These are phyloP conservation scores for Otus sunia DNA, from an alignment of 2,113 vertebrate species.

Conservation along the genomic window DNA sequence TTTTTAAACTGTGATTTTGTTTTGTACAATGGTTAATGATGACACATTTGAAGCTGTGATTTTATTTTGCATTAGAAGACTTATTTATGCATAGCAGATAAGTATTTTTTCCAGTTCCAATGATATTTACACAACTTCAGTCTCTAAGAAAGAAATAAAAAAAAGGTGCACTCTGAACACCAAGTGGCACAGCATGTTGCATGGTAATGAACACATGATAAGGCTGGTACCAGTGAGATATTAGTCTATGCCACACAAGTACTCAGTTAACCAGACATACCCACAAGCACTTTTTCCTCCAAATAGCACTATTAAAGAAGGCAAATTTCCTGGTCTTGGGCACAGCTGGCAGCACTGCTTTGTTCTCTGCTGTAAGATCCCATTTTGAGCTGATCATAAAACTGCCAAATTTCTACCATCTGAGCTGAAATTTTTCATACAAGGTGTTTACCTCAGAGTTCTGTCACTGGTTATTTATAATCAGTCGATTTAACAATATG, in stretches of 20 bases:
- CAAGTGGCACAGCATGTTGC: rapidly evolving
- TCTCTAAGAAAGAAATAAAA: neutral
- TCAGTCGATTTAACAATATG: neutral
- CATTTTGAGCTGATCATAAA: neutral
- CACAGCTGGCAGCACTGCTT: neutral
- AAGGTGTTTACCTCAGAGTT: neutral
- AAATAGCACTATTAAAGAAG: neutral
- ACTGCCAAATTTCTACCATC: neutral
- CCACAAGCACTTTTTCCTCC: neutral
- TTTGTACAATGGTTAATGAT: neutral
- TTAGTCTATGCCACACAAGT: neutral
- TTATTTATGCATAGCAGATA: neutral
- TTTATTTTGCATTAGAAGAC: neutral
- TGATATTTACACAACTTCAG: neutral
- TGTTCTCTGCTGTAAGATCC: neutral
- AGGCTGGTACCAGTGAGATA: neutral
- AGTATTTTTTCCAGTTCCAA: neutral
- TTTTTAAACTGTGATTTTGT: neutral
- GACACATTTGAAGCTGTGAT: neutral
- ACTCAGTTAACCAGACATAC: neutral
- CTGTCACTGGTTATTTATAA: neutral
- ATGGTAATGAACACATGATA: rapidly evolving
- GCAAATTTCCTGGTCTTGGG: neutral
- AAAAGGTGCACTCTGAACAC: neutral
- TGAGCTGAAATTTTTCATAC: neutral